Conservation (phyloP, 1,140 invertebrate species). For the Panulirus ornatus region DNA sequence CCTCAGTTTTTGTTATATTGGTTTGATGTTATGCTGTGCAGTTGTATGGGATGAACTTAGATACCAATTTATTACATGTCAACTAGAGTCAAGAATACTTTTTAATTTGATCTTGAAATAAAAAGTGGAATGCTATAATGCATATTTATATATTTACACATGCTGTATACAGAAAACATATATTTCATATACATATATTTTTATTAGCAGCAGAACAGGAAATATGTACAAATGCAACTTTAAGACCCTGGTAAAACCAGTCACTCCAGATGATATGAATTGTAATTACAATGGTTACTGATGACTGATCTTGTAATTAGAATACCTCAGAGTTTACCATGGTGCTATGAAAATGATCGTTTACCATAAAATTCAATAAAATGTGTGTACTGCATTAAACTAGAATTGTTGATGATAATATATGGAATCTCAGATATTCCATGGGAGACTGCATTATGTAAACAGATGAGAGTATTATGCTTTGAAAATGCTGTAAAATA, state of each 20-base stretch:
- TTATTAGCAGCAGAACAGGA: background rate
- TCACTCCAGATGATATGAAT: constrained; percentile 3
- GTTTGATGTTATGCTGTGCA: background rate
- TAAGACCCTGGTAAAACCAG: background rate
- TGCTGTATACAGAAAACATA: background rate
- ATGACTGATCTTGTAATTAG: too few species aligned
- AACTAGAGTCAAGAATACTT: too few species aligned
- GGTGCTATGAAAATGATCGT: too few species aligned
- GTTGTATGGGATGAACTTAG: background rate
- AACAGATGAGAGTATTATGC: too few species aligned
- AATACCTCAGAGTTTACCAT: too few species aligned
- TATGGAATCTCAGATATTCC: too few species aligned
- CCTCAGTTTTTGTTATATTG: background rate
- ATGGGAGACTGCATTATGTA: too few species aligned
- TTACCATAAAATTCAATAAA: too few species aligned
- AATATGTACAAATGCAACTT: background rate
- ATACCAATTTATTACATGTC: too few species aligned
- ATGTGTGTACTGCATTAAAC: too few species aligned
- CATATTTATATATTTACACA: background rate
- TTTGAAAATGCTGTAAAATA: too few species aligned
- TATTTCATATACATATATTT: background rate
- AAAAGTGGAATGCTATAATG: background rate
- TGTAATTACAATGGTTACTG: background rate
- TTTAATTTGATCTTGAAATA: background rate
- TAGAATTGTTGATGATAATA: too few species aligned